A percentile compares a stretch with the other conserved stretches of the same genome.
Conservation (phyloP, 2,888 invertebrate species). For the Parnassius apollo region DNA sequence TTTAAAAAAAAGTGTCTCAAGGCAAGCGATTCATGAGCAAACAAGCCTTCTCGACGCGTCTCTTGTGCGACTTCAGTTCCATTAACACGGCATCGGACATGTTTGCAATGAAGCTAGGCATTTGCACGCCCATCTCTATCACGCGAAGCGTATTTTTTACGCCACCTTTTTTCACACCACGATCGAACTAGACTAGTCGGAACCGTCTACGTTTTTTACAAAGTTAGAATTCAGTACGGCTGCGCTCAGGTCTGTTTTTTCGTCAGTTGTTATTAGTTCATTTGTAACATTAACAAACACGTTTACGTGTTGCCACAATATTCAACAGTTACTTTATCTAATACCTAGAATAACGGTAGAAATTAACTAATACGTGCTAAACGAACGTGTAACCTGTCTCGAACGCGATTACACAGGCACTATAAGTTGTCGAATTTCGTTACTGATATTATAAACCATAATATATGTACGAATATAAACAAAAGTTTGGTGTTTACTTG, state of each 20-base stretch:
- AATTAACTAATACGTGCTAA: neutral
- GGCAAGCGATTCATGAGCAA: no score
- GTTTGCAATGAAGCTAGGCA: slow-evolving; percentile 11
- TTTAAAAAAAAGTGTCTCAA: no score
- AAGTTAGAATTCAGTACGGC: neutral
- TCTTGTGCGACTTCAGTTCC: neutral
- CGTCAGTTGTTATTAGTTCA: slow-evolving; percentile 1
- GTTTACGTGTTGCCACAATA: neutral
- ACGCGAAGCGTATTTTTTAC: slow-evolving; percentile 27
- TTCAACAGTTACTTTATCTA: neutral
- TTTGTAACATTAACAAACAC: neutral
- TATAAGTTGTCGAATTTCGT: neutral
- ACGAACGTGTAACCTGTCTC: neutral
- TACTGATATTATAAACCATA: no score
- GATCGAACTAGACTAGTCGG: slow-evolving; percentile 37
- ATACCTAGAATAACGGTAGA: neutral
- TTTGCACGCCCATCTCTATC: neutral
- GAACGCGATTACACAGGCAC: neutral
- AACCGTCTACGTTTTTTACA: slow-evolving; percentile 31
- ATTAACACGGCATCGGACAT: slow-evolving; percentile 23
- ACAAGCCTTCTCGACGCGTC: no score
- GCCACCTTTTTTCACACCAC: slow-evolving; percentile 30
- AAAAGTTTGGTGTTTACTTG: no score
- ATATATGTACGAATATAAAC: no score
- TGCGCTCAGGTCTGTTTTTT: slow-evolving; percentile 9